Evolutionary conservation across 2,797 vertebrate species (phyloP).

Genomic region (Lophotriccus pileatus): DNA sequence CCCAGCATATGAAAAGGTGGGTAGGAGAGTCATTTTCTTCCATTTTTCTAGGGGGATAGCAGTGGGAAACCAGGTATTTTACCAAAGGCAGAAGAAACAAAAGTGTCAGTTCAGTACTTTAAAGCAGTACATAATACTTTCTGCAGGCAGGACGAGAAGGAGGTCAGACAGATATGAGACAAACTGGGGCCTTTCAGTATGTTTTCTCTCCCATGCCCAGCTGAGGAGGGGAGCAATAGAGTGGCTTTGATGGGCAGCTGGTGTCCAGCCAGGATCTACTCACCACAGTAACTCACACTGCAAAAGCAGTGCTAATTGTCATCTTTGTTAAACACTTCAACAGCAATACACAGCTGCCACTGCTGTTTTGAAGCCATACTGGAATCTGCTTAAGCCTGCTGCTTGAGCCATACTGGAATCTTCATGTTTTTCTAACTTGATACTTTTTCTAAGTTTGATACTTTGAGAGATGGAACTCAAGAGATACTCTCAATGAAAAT

Average conservation of each 20-base stretch:
- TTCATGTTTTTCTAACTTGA: not conserved
- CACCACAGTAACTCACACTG: not conserved
- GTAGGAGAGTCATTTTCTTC: not conserved
- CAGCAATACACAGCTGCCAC: not conserved
- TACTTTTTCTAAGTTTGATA: not conserved
- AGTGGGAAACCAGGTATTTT: not conserved
- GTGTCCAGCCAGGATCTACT: not conserved
- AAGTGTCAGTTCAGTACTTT: not conserved
- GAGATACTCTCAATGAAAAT: not conserved
- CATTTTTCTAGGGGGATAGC: not conserved
- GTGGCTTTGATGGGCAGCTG: not conserved
- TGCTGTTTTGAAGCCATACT: not conserved
- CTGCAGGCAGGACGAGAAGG: not conserved
- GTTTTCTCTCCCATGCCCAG: not conserved
- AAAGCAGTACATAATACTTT: not conserved
- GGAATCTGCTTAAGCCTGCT: not conserved
- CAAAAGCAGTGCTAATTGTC: not conserved
- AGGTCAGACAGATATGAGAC: not conserved
- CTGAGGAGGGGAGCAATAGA: not conserved
- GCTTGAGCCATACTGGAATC: not conserved
- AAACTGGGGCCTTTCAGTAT: not conserved
- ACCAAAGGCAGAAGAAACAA: not conserved
- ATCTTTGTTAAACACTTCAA: not conserved
- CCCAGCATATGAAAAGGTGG: constrained; percentile 75
- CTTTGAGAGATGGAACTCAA: not conserved